Evolutionary conservation across 2,113 vertebrate genomes (phyloP).

Genomic region (Bufo gargarizans): DNA sequence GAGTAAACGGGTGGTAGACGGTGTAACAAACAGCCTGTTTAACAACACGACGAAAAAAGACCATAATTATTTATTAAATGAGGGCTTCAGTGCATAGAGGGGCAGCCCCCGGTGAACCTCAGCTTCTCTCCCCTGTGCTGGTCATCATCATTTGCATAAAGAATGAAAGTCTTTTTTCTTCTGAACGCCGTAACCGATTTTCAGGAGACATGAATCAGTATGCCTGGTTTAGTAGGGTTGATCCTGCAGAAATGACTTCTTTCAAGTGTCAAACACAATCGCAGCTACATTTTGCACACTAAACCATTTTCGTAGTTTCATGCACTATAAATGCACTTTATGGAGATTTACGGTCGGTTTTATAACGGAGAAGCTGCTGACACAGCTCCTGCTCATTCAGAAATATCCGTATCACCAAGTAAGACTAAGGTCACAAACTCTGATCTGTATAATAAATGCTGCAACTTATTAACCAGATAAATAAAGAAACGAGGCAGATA

Average conservation of each 20-base stretch:
- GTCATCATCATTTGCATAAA: no score
- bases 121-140: no score
- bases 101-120: no score
- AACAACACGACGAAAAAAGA: no score
- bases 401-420: background rate
- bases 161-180: no score
- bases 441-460: conserved; percentile 1
- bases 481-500: background rate
- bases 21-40: no score
- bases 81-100: no score
- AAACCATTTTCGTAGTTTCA: background rate
- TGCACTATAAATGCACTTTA: background rate
- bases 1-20: no score
- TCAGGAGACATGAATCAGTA: no score
- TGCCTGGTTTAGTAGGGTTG: no score
- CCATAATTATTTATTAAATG: no score
- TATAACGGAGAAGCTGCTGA: background rate
- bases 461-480: conserved; percentile 21
- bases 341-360: background rate
- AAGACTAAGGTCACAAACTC: conserved; percentile 9
- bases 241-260: background rate
- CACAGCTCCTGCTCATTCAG: background rate
- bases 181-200: no score
- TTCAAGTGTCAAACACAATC: background rate
- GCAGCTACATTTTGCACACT: background rate